phyloP scores from a whole-genome alignment of 2,888 invertebrate species.

The Cryptophagus acutangulus region DNA sequence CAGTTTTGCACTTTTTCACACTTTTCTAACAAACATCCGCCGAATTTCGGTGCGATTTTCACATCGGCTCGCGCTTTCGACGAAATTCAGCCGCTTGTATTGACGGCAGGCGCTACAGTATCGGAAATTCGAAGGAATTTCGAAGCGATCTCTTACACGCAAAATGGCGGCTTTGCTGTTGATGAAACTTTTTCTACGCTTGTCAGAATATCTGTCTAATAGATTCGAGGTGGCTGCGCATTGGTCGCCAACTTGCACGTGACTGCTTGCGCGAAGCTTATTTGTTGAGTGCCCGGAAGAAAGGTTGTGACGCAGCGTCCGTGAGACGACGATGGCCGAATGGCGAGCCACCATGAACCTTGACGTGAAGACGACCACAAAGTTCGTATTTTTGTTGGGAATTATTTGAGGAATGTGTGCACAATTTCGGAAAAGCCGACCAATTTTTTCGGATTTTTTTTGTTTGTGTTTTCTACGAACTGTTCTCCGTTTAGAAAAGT shows the following conservation, averaged over 20 bases:
- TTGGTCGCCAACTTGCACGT: conserved; percentile 51
- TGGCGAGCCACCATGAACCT: too few species aligned
- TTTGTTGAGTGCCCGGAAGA: conserved; percentile 49
- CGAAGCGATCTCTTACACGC: conserved; percentile 73
- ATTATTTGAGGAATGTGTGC: too few species aligned
- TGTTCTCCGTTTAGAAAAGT: too few species aligned
- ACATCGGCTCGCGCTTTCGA: conserved; percentile 42
- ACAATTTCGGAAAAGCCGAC: too few species aligned
- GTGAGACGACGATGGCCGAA: too few species aligned
- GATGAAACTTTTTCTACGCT: conserved; percentile 94
- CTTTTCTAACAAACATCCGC: conserved; percentile 46
- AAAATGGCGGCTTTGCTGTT: conserved; percentile 96
- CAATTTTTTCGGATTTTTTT: too few species aligned
- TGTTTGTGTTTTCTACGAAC: too few species aligned
- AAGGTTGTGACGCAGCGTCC: conserved; percentile 47
- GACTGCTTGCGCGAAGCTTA: conserved; percentile 39
- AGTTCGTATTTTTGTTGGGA: too few species aligned
- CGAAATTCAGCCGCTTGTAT: conserved; percentile 45
- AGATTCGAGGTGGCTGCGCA: conserved; percentile 43
- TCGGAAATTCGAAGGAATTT: conserved; percentile 69
- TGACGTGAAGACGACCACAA: too few species aligned
- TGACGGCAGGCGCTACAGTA: conserved; percentile 55
- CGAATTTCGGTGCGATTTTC: conserved; percentile 41
- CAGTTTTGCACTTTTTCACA: conserved; percentile 56
- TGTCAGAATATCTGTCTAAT: conserved; percentile 71